phyloP scores from a whole-genome alignment of 2,888 invertebrate genomes.

The Eilema griseolum region DNA sequence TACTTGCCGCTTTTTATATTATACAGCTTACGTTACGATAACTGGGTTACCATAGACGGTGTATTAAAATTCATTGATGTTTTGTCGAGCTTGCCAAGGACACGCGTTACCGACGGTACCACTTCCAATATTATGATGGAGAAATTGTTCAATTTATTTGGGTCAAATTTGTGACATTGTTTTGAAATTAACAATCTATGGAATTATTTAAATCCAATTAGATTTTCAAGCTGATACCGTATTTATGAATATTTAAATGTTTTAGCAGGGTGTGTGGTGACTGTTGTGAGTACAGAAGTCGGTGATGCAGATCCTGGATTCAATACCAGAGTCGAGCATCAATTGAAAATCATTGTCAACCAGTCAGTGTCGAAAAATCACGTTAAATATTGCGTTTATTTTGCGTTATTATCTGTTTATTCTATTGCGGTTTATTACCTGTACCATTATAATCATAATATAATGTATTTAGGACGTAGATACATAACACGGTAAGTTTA shows the following conservation, averaged over 20 bases:
- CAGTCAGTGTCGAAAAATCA: too few relatives aligned
- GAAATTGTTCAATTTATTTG: constrained; percentile 58
- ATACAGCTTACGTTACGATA: constrained; percentile 76
- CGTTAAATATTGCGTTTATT: too few relatives aligned
- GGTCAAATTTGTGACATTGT: constrained; percentile 53
- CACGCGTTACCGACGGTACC: constrained; percentile 70
- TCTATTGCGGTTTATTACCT: too few relatives aligned
- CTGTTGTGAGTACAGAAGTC: background rate
- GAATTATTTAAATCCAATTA: constrained; percentile 33
- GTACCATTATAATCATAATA: too few relatives aligned
- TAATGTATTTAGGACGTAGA: too few relatives aligned
- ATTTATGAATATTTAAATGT: background rate
- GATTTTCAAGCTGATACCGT: background rate
- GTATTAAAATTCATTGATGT: constrained; percentile 85
- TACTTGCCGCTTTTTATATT: constrained; percentile 76
- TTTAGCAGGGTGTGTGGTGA: background rate
- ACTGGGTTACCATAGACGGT: constrained; percentile 82
- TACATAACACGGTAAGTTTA: constrained; percentile 44
- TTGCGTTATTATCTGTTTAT: too few relatives aligned
- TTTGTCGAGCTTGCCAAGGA: constrained; percentile 77
- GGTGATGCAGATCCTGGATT: background rate
- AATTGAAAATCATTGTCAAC: background rate
- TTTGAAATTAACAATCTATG: constrained; percentile 57
- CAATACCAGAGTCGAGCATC: background rate
- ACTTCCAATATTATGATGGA: constrained; percentile 65